Conservation (phyloP, 2,113 vertebrate species). For the Clupea harengus region DNA sequence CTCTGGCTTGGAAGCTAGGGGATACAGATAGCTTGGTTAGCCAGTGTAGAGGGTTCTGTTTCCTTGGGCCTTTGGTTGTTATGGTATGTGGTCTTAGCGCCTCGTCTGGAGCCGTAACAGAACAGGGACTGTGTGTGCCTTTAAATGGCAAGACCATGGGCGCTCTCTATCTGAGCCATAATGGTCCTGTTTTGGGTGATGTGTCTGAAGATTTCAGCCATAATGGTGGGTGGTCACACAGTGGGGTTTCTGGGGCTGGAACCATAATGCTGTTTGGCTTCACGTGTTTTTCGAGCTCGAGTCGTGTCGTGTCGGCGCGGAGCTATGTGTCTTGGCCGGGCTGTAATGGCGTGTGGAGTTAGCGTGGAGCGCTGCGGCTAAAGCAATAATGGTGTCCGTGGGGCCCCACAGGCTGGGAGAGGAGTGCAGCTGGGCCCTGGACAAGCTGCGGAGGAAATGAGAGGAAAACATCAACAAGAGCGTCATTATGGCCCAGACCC, state of each 20-base stretch:
- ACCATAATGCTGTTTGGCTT: neutral
- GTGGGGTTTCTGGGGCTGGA: neutral
- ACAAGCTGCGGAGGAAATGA: constrained; percentile 13
- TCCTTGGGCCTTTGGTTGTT: neutral
- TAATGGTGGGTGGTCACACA: neutral
- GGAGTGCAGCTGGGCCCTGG: neutral
- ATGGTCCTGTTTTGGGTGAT: neutral
- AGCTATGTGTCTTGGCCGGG: neutral
- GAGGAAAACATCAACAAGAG: constrained; percentile 14
- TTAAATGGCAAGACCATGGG: neutral
- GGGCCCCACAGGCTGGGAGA: neutral
- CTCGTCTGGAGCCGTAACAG: neutral
- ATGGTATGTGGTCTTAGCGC: neutral
- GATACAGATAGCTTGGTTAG: neutral
- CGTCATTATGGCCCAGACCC: neutral
- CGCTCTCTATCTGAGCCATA: neutral
- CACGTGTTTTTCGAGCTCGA: neutral
- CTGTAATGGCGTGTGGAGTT: neutral
- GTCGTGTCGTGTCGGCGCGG: neutral
- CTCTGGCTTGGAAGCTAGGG: neutral
- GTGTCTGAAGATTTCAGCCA: neutral
- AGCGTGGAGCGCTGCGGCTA: neutral
- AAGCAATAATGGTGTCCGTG: neutral
- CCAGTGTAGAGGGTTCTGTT: neutral
- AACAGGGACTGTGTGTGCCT: neutral